A percentile compares a stretch with the other conserved stretches of the same genome.
These are phyloP conservation scores for Nipponacmea schrenckii DNA, from an alignment of 2,888 invertebrate species.

Conservation along the genomic window DNA sequence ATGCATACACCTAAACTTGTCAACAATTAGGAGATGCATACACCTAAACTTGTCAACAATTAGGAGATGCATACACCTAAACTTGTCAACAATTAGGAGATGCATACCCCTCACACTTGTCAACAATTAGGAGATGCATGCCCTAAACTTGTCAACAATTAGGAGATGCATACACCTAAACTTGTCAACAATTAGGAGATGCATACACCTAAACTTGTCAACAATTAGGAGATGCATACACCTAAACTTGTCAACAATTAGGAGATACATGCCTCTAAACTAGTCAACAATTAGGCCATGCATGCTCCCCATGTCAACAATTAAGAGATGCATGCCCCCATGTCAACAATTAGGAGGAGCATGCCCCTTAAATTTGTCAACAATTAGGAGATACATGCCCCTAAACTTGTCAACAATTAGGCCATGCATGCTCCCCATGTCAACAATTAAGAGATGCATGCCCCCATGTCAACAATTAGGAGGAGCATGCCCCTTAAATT, in stretches of 20 bases:
- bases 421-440: no score
- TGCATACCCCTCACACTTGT: not conserved
- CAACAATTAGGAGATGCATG: conserved; percentile 29
- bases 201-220: not conserved
- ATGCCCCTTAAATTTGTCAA: not conserved
- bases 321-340: not conserved
- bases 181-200: no score
- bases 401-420: no score
- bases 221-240: not conserved
- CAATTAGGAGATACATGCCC: conserved; percentile 29
- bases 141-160: no score
- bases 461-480: not conserved
- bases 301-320: no score
- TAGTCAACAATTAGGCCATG: no score
- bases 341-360: not conserved
- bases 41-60: no score
- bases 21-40: no score
- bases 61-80: not conserved
- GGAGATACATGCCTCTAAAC: no score
- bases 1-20: no score
- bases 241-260: conserved; percentile 30
- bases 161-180: no score
- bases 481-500: not conserved
- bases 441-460: not conserved
- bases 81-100: not conserved